Conservation (phyloP, 2,888 invertebrate species). For the Pandemis cinnamomeana region DNA sequence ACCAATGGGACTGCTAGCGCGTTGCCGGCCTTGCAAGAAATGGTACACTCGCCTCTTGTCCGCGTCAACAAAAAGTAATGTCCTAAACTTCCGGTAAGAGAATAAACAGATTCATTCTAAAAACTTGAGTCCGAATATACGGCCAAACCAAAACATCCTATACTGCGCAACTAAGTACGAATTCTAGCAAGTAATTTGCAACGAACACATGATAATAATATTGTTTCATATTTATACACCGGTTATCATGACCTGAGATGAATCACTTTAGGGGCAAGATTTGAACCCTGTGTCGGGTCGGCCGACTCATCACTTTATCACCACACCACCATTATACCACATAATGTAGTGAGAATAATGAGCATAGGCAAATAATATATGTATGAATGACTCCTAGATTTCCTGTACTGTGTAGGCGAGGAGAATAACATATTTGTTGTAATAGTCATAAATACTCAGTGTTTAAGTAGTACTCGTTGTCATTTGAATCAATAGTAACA, state of each 20-base stretch:
- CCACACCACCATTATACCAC: background rate
- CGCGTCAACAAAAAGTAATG: no score
- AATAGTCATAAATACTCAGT: background rate
- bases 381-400: background rate
- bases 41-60: no score
- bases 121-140: no score
- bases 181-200: background rate
- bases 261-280: conserved; percentile 18
- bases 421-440: background rate
- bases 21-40: no score
- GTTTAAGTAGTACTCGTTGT: background rate
- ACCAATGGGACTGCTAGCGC: no score
- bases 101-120: no score
- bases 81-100: no score
- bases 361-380: conserved; percentile 4
- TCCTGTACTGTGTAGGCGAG: background rate
- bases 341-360: background rate
- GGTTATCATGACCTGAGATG: background rate
- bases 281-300: conserved; percentile 10
- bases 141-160: no score
- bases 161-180: background rate
- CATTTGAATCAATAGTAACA: background rate
- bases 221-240: background rate
- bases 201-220: background rate
- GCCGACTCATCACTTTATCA: conserved; percentile 17